Evolutionary conservation across 1,140 invertebrate genomes (phyloP).

Genomic region (Campoletis sonorensis): DNA sequence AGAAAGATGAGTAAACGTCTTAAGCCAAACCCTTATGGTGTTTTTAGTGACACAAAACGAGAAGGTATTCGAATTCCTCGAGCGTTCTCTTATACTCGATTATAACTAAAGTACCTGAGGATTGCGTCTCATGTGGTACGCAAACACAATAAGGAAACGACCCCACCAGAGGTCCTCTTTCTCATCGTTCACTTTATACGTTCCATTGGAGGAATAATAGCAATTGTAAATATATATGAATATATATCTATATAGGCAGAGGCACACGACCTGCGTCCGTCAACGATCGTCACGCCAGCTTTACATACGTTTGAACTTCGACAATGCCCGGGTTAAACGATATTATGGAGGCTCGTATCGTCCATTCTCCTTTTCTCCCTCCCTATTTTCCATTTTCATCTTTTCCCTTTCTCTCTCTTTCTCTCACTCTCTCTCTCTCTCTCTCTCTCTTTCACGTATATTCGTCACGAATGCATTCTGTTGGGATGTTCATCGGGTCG

Average conservation of each 20-base stretch:
- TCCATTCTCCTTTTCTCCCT: not conserved
- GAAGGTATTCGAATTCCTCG: slow-evolving; percentile 3
- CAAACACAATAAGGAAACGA: slow-evolving; percentile 61
- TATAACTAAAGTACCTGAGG: slow-evolving; percentile 7
- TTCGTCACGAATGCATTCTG: not conserved
- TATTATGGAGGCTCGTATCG: slow-evolving; percentile 57
- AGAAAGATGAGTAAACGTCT: not conserved
- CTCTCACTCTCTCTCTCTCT: no score
- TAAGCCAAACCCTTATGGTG: slow-evolving; percentile 8
- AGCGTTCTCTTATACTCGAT: slow-evolving; percentile 25
- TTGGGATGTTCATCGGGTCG: slow-evolving; percentile 41
- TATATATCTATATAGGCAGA: not conserved
- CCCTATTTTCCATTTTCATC: not conserved
- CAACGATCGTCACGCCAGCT: slow-evolving; percentile 65
- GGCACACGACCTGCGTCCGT: slow-evolving; percentile 55
- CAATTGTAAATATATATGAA: not conserved
- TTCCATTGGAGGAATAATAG: slow-evolving; percentile 23
- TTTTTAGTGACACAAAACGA: slow-evolving; percentile 1
- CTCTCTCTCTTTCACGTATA: slow-evolving; percentile 30
- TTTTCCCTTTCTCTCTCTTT: no score
- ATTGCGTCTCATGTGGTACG: not conserved
- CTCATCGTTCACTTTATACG: slow-evolving; percentile 26
- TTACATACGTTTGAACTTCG: slow-evolving; percentile 66
- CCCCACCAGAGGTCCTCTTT: slow-evolving; percentile 41
- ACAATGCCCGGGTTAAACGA: slow-evolving; percentile 67